phyloP scores from a whole-genome alignment of 53 echinoderm and acorn worm genomes.

The Actinopyga echinites region DNA sequence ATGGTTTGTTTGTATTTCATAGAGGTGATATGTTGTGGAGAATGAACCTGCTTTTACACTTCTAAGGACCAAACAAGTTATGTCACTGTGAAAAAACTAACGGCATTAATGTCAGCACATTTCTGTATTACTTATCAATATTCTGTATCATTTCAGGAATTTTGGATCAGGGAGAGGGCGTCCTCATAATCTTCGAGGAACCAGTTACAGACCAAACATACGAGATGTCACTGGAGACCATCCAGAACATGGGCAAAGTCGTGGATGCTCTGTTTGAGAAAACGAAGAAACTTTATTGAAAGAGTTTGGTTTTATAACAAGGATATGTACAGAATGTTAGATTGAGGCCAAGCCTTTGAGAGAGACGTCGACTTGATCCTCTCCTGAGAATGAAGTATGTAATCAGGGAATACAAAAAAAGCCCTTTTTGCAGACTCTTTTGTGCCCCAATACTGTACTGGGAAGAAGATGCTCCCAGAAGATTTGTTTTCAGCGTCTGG shows the following conservation, averaged over 20 bases:
- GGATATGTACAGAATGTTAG: neutral
- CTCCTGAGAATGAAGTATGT: neutral
- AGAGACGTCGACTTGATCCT: neutral
- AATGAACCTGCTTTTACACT: too few relatives aligned
- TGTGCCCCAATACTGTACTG: too few relatives aligned
- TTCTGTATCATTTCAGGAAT: slow-evolving; percentile 60
- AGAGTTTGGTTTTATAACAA: neutral
- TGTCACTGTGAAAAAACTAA: too few relatives aligned
- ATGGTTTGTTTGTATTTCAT: too few relatives aligned
- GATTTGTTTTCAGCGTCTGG: too few relatives aligned
- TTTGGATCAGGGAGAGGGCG: slow-evolving; percentile 93
- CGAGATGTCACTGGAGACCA: slow-evolving; percentile 90
- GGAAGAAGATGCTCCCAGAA: too few relatives aligned
- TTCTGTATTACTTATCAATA: neutral
- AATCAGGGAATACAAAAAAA: neutral
- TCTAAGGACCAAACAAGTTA: too few relatives aligned
- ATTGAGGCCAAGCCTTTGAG: neutral
- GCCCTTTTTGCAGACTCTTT: neutral
- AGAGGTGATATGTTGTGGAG: too few relatives aligned
- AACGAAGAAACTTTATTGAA: slow-evolving; percentile 86
- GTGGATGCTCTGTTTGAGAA: slow-evolving; percentile 92
- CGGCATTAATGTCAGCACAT: too few relatives aligned
- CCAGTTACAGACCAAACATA: slow-evolving; percentile 89
- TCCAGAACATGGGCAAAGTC: slow-evolving; percentile 98
- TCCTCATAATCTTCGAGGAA: slow-evolving; percentile 89